Evolutionary conservation across 2,797 vertebrate genomes (phyloP), one percentile per base, ranked within the genome.

Genomic region (Anabas testudineus): DNA sequence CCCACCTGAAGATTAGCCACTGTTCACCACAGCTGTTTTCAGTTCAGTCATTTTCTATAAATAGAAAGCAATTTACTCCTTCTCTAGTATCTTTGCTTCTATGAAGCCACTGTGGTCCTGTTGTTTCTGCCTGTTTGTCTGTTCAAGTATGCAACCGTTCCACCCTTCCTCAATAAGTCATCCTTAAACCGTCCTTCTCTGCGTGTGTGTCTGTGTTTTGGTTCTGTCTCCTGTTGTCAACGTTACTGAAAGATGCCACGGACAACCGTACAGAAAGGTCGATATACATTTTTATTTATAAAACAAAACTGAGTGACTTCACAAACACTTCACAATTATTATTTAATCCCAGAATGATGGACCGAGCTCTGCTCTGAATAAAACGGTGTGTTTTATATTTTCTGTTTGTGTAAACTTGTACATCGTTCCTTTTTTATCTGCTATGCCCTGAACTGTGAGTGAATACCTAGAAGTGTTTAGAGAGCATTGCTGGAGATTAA

Each of bases 401-500:
- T 61, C 18, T 51, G 5, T 10, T 13, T 37, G 51, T 56, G 14
- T 59, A 63, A 71, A 48, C 22, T 42, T n/a, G 26, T 47, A 52
- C 52, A 26, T 43, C 47, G 61, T 49, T 55, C 19, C 19, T 45
- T 18, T 43, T 32, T n/a, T 39, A 19, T 10, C 67, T 34, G 13
- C 66, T 16, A 4, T 5, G 39, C 43, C 69, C 45, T 80, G 57
- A 81, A 76, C 71, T 70, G 76, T 61, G 43, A 66, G 60, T 30
- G 39, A 42, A 21, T 57, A 73, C 83, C 52, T 76, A 47, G 77
- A 73, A 61, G 69, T 68, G 68, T 84, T 87, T 67, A 78, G 71
- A 82, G 77, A 81, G 66, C 76, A 34, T 55, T 61, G 56, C 70
- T 24, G 67, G 64, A 8, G 28, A 89, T 90, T 88, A 90, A 87